Percentiles rank a stretch among this genome's conserved stretches.
Conservation (phyloP, 2,888 invertebrate genomes). For the Liodrosophila aerea region DNA sequence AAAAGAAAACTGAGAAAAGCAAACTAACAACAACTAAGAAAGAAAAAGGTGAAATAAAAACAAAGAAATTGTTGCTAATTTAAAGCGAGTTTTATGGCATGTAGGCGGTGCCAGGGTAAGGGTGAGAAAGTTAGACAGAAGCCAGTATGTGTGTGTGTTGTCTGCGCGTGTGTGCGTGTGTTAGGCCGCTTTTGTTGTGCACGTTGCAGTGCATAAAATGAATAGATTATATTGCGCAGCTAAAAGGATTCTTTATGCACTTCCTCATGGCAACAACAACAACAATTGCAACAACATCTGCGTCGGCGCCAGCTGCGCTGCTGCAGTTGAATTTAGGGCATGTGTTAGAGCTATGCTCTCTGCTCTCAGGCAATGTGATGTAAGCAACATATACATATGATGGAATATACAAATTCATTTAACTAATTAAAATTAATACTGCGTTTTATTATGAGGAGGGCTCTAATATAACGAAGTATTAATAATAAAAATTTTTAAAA, state of each 20-base stretch:
- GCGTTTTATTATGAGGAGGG: too few relatives aligned
- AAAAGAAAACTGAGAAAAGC: conserved; percentile 25
- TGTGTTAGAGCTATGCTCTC: conserved; percentile 23
- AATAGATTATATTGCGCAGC: conserved; percentile 73
- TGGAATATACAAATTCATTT: not conserved
- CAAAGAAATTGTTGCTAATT: conserved; percentile 63
- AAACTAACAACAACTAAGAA: conserved; percentile 22
- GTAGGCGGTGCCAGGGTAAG: conserved; percentile 22
- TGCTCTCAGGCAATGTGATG: not conserved
- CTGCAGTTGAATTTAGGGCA: conserved; percentile 60
- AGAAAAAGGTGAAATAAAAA: conserved; percentile 22
- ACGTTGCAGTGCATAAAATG: conserved; percentile 69
- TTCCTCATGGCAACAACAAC: conserved; percentile 53
- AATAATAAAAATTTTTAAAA: too few relatives aligned
- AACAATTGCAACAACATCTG: conserved; percentile 56
- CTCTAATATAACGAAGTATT: too few relatives aligned
- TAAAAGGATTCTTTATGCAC: conserved; percentile 68
- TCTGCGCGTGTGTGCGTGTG: conserved; percentile 8
- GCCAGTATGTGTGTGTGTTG: not conserved
- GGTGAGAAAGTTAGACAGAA: not conserved
- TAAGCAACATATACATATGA: too few relatives aligned
- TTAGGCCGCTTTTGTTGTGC: conserved; percentile 32
- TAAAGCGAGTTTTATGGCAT: conserved; percentile 44
- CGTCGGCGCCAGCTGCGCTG: conserved; percentile 39
- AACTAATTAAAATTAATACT: too few relatives aligned